Base-by-base conservation (phyloP, 2,888 invertebrate species). In the Pachliopta kotzebuea region DNA sequence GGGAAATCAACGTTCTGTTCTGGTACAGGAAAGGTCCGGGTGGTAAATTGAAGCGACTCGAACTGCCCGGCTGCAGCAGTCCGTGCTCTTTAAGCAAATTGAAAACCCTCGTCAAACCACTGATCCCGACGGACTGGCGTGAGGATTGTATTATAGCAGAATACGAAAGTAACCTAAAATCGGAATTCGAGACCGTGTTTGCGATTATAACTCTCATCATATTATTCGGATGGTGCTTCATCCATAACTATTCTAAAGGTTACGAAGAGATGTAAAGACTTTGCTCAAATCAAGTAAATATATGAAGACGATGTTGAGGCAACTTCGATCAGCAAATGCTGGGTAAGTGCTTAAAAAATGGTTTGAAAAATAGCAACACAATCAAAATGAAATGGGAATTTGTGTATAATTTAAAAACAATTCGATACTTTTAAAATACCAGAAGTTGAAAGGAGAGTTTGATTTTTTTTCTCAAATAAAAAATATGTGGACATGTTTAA, bases 41-140 rank as follows among this genome's bases (percentile, higher is more conserved):
- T 7, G 56, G 53, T 7, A 45, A 49, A 21, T 23, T 69, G n/a
- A 45, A 9, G 3, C 67, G 59, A 7, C 20, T 69, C 11, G 8
- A 37, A n/a, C 59, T 53, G 26, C 62, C 65, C 0, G 67, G 59
- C 2, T 70, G 70, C 31, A 65, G 53, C 11, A 20, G 37, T 21
- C 62, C 59, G 21, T 70, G 69, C 54, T 58, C 68, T 21, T 42
- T 68, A 20, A 31, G 62, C 8, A 20, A 60, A 45, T 50, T 70
- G 42, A 53, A 37, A 26, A 17, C 49, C 17, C n/a, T 67, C 11
- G 49, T 67, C 11, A 23, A 60, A 14, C 65, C 63, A 23, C n/a
- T 68, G 0, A 65, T 69, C 3, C 68, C 69, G 4, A n/a, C 24
- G 17, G 29, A 70, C 52, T 68, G 70, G 70, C 23, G 14, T n/a